A percentile compares a stretch with the other conserved stretches of the same genome.
phyloP scores from a whole-genome alignment of 1,140 invertebrate species.

The Orchestia grillus region DNA sequence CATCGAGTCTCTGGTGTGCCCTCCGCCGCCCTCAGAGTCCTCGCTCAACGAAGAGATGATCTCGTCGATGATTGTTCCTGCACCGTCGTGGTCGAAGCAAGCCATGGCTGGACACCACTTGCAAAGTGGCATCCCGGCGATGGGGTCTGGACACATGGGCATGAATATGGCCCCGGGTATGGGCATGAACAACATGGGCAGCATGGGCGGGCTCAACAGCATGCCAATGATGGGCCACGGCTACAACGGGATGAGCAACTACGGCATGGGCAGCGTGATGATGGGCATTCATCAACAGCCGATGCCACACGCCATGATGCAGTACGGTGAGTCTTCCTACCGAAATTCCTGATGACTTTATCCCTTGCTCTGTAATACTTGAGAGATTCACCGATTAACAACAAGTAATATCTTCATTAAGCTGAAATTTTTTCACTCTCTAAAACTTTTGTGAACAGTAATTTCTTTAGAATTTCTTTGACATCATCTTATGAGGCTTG shows the following conservation, averaged over 20 bases:
- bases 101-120: conserved; percentile 33
- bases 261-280: conserved; percentile 37
- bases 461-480: background rate
- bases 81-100: conserved; percentile 88
- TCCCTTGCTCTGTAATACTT: background rate
- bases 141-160: conserved; percentile 8
- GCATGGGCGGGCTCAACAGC: conserved; percentile 30
- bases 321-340: conserved; percentile 6
- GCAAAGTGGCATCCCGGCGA: background rate
- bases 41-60: conserved; percentile 96
- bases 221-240: background rate
- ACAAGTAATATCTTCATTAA: background rate
- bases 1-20: conserved; percentile 94
- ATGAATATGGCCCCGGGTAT: conserved; percentile 41
- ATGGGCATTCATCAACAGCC: conserved; percentile 40
- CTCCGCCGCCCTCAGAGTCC: conserved; percentile 92
- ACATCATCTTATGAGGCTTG: background rate
- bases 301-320: conserved; percentile 30
- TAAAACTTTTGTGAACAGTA: background rate
- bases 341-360: background rate
- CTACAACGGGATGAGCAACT: conserved; percentile 34
- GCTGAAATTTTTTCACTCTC: background rate
- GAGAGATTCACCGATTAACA: background rate
- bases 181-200: conserved; percentile 38
- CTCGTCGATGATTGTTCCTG: conserved; percentile 93